Base-by-base conservation (phyloP, 2,888 invertebrate genomes). In the Notodonta dromedarius region DNA sequence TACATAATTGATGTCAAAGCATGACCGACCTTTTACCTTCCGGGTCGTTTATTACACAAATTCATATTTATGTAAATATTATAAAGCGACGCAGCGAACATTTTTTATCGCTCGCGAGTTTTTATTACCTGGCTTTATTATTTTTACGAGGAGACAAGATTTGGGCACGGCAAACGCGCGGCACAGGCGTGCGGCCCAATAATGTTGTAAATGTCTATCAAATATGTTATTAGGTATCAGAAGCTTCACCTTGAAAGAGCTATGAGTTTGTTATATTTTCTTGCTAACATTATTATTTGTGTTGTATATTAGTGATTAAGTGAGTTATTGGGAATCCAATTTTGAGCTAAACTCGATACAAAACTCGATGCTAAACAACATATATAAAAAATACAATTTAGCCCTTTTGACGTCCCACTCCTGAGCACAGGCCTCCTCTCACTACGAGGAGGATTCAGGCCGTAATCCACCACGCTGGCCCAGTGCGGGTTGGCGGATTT, bases 111-210 rank as follows among this genome's bases (percentile, higher is more conserved):
- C 61, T 52, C 56, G 56, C 61, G 59, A 57, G 64, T 64, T 67
- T 67, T 71, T 67, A 65, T 65, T 56, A 44, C 44, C 64, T 62
- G 59, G 67, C 63, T 71, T 72, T 71, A 70, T 73, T 73, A 74
- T 73, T 73, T 73, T 77, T 74, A 75, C 63, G 73, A 69, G 69
- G 60, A 63, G 65, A 65, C 65, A 68, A 69, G 67, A 73, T 69
- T 70, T 63, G 65, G n/a, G 53, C 60, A 65, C 68, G 60, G 62
- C 62, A 61, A 61, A 62, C 54, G 63, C 65, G 67, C 69, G 64
- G 67, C 71, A 65, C 60, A 62, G 56, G 62, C 63, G 61, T 57
- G 64, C 60, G 61, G 56, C 50, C 53, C 60, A 67, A 67, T 69
- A 65, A 69, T 66, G 60, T 63, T 62, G 65, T 67, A 67, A 62